These are phyloP conservation scores for Enteromius mattozi DNA, from an alignment of 2,797 vertebrate species.

Conservation along the genomic window DNA sequence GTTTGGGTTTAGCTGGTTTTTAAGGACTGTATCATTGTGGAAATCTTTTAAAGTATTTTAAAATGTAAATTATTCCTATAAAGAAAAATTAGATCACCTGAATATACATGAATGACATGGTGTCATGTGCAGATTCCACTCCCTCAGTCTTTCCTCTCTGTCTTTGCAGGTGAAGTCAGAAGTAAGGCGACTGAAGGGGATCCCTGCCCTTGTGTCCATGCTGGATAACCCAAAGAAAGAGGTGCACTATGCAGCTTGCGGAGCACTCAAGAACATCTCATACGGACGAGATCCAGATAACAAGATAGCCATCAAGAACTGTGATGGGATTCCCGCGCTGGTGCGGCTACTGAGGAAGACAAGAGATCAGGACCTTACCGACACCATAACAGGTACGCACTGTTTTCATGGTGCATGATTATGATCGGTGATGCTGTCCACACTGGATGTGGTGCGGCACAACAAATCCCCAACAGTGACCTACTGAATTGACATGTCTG, in stretches of 20 bases:
- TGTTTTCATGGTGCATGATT: neutral
- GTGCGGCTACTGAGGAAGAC: conserved; percentile 90
- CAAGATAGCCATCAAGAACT: conserved; percentile 98
- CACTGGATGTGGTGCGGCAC: neutral
- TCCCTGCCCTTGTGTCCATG: conserved; percentile 90
- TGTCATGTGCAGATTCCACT: neutral
- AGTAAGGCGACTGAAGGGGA: conserved; percentile 87
- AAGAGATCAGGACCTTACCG: conserved; percentile 89
- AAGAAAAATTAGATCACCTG: neutral
- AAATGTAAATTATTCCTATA: neutral
- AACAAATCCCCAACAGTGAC: neutral
- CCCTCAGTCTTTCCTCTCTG: neutral
- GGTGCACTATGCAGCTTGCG: conserved; percentile 92
- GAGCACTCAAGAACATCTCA: conserved; percentile 97
- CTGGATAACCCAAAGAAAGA: conserved; percentile 93
- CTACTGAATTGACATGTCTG: too few relatives aligned
- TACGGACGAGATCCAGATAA: conserved; percentile 93
- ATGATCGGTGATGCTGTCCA: neutral
- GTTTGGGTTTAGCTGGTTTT: neutral
- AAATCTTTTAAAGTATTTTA: neutral
- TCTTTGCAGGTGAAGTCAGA: conserved; percentile 78
- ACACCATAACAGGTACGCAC: conserved; percentile 90
- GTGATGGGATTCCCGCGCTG: conserved; percentile 91
- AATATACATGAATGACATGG: neutral
- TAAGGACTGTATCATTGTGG: neutral